Evolutionary conservation across 2,888 invertebrate genomes (phyloP).

Genomic region (Plagodis dolabraria): DNA sequence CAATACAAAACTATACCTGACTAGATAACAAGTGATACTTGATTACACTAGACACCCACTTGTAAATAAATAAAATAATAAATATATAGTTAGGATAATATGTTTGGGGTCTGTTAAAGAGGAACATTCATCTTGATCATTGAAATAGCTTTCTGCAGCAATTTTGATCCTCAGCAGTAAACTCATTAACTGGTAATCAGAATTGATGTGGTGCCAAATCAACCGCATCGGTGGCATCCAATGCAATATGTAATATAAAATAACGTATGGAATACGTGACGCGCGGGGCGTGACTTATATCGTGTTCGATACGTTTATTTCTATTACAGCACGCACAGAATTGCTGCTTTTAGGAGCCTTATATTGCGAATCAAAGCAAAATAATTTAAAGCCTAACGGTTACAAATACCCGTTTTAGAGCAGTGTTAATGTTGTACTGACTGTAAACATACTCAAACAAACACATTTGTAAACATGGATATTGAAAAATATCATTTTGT

Average conservation of each 20-base stretch:
- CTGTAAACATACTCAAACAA: not conserved
- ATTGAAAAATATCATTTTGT: conserved; percentile 32
- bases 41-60: conserved; percentile 10
- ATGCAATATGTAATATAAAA: too few relatives aligned
- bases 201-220: too few relatives aligned
- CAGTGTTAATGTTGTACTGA: conserved; percentile 3
- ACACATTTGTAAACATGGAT: conserved; percentile 10
- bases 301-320: too few relatives aligned
- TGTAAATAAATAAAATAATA: not conserved
- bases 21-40: conserved; percentile 19
- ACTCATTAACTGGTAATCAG: too few relatives aligned
- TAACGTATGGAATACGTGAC: too few relatives aligned
- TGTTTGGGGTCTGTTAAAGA: conserved; percentile 1
- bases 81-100: conserved; percentile 6
- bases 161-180: too few relatives aligned
- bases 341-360: too few relatives aligned
- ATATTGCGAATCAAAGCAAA: too few relatives aligned
- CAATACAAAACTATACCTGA: conserved; percentile 17
- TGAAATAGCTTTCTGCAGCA: not conserved
- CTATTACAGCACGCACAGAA: too few relatives aligned
- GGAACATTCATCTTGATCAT: conserved; percentile 2
- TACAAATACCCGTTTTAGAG: not conserved
- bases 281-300: too few relatives aligned
- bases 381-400: too few relatives aligned
- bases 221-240: too few relatives aligned